Percentiles rank a stretch among this genome's conserved stretches.
Conservation (phyloP, 2,797 vertebrate species). For the Syndactyla subalaris region DNA sequence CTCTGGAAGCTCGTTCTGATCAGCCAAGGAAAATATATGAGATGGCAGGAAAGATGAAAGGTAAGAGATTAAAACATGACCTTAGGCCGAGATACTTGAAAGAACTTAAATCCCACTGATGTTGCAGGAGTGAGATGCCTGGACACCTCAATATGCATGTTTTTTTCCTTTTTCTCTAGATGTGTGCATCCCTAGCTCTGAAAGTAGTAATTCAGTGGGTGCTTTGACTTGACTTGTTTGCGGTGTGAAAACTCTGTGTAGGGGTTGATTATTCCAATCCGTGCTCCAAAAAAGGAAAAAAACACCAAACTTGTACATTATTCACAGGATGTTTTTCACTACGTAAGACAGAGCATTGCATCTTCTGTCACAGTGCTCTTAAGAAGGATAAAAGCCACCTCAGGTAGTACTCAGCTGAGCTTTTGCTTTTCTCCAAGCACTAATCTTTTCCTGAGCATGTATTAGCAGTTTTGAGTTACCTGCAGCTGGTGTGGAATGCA, state of each 20-base stretch:
- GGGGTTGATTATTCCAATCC: neutral
- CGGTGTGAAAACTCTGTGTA: neutral
- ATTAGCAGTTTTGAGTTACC: neutral
- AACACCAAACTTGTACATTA: neutral
- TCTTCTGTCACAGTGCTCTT: neutral
- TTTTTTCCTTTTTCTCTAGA: neutral
- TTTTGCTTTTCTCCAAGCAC: neutral
- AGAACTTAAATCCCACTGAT: neutral
- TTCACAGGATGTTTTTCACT: neutral
- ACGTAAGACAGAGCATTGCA: neutral
- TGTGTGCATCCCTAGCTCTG: neutral
- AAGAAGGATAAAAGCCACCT: neutral
- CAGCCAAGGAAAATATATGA: slow-evolving; percentile 88
- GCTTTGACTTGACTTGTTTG: neutral
- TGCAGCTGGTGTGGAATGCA: neutral
- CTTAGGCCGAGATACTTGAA: neutral
- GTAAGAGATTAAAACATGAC: slow-evolving; percentile 69
- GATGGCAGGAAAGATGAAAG: slow-evolving; percentile 91
- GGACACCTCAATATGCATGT: fast-evolving
- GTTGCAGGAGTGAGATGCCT: neutral
- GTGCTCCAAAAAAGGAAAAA: neutral
- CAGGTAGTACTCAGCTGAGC: neutral
- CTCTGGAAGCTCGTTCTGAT: slow-evolving; percentile 86
- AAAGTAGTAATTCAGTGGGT: neutral
- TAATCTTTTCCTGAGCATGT: neutral